Evolutionary conservation across 2,888 invertebrate species (phyloP).

Genomic region (Cryptus viduatorius): DNA sequence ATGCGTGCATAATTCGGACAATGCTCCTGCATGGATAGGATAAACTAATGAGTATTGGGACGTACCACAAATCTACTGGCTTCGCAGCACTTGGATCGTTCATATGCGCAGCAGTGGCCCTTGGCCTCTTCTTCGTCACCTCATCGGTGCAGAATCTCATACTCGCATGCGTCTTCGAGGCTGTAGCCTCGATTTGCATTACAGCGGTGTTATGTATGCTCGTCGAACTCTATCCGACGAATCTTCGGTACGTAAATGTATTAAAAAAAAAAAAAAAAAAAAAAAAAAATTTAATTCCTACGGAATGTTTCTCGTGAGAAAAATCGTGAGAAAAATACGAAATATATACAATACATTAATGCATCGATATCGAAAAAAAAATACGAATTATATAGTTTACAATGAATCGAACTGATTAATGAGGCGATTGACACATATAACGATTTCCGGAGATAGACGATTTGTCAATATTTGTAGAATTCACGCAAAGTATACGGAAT

Average conservation of each 20-base stretch:
- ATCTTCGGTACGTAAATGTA: slow-evolving; percentile 88
- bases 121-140: slow-evolving; percentile 91
- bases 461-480: background rate
- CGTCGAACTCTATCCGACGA: slow-evolving; percentile 92
- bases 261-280: background rate
- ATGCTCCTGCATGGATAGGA: background rate
- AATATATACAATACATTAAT: too few species aligned
- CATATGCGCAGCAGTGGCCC: slow-evolving; percentile 89
- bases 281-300: background rate
- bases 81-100: slow-evolving; percentile 91
- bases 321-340: background rate
- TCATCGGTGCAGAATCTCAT: slow-evolving; percentile 91
- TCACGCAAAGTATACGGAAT: background rate
- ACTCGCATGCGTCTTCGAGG: slow-evolving; percentile 92
- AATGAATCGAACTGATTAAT: background rate
- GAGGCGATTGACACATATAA: background rate
- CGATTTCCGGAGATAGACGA: background rate
- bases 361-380: too few species aligned
- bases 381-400: background rate
- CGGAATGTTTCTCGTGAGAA: background rate
- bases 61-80: slow-evolving; percentile 23
- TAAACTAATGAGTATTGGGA: background rate
- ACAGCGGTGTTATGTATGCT: slow-evolving; percentile 92
- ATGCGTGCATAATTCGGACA: background rate
- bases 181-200: slow-evolving; percentile 91